Evolutionary conservation across 1,140 invertebrate genomes (phyloP).

Genomic region (Ridgeia piscesae): DNA sequence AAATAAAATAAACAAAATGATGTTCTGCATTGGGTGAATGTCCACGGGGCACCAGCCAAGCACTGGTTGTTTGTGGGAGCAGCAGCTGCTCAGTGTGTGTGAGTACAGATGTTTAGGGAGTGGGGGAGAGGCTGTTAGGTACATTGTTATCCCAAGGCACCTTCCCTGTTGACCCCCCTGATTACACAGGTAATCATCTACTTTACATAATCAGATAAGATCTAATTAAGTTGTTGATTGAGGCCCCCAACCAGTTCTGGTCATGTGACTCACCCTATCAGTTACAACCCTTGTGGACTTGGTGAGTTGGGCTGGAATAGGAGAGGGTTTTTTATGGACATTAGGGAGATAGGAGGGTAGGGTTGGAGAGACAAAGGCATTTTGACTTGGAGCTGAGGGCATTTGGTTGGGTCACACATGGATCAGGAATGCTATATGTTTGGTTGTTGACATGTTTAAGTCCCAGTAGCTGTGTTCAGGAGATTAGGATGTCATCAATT

Average conservation of each 20-base stretch:
- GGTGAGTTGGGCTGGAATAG: neutral
- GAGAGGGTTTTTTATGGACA: neutral
- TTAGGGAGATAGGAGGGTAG: neutral
- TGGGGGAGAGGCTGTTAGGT: neutral
- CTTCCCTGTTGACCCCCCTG: neutral
- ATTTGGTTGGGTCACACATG: neutral
- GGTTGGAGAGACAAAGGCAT: neutral
- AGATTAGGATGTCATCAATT: neutral
- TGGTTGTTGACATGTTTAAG: neutral
- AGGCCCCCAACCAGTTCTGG: neutral
- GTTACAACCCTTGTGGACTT: neutral
- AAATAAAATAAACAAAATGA: too few species aligned
- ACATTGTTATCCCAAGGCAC: neutral
- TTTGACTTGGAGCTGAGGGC: neutral
- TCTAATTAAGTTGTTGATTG: constrained; percentile 1
- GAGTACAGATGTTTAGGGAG: neutral
- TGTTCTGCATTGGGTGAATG: too few species aligned
- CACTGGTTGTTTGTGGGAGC: too few species aligned
- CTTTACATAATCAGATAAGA: neutral
- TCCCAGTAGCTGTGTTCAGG: neutral
- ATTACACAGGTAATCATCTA: neutral
- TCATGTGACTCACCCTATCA: neutral
- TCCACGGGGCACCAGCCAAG: too few species aligned
- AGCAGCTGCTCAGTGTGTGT: too few species aligned
- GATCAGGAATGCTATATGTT: neutral